Base-by-base conservation (phyloP, 92 coral and sea anemone species). In the Blastomussa wellsi region DNA sequence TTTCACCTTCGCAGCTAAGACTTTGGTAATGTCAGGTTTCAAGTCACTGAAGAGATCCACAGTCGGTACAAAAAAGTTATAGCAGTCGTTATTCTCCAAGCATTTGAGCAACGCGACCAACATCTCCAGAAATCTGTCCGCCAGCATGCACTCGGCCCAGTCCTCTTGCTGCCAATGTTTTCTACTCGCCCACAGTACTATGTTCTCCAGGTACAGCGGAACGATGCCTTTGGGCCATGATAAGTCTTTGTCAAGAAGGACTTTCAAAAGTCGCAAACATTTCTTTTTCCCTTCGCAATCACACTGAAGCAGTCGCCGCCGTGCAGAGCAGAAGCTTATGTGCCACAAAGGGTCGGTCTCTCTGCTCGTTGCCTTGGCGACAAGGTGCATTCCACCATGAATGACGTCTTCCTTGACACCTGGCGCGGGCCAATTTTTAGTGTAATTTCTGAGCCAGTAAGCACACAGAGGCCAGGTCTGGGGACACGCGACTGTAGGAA, bases 221-320 rank as follows among this genome's bases (percentile, higher is more conserved):
- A 86, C 47, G 26, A 94, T 87, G 42, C 76, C 93, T 78, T 89
- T 94, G 72, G 98, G 91, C n/a, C 88, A 88, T n/a, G 91, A 76
- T 62, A 94, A 73, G 66, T 94, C 95, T 74, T 71, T 88, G 60
- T 88, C 91, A 26, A 89, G 86, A 7, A 94, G 88, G 42, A 88
- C 98, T 77, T 94, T 92, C 57, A 94, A 75, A 33, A 94, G 80
- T 55, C 92, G 90, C 53, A 94, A 75, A 74, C 98, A 94, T 37
- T 69, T 87, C 33, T 70, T 91, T 70, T 92, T 94, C 28, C 90
- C 81, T 39, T 90, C 87, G 47, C 80, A 86, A 47, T 81, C 92
- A 33, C 79, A 69, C 53, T 77, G 77, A 35, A 87, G 85, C 47
- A 94, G 86, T 31, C 70, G 77, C 47, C 98, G 86, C 14, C 89